A percentile compares a stretch with the other conserved stretches of the same genome.
Evolutionary conservation across 35 echinoderm and acorn worm species (phyloP).

Genomic region (Ptychodera flava): DNA sequence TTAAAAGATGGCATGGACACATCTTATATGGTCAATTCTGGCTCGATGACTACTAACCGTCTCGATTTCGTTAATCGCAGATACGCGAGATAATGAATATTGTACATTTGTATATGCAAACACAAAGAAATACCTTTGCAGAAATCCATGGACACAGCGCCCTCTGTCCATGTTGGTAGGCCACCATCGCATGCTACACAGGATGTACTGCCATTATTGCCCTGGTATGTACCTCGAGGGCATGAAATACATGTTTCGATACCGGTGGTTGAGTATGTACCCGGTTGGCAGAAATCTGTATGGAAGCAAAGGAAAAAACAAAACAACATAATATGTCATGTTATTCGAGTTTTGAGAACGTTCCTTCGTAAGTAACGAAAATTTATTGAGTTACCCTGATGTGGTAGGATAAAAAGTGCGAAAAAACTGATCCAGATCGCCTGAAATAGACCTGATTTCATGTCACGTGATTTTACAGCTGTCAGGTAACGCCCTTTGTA

Average conservation of each 20-base stretch:
- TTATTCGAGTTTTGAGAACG: too few species aligned
- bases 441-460: background rate
- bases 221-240: constrained; percentile 31
- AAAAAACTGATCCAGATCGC: background rate
- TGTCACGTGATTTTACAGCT: background rate
- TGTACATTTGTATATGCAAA: background rate
- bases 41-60: too few species aligned
- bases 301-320: background rate
- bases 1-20: background rate
- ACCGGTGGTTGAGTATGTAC: constrained; percentile 38
- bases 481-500: background rate
- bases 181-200: constrained; percentile 34
- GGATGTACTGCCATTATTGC: constrained; percentile 7
- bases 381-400: background rate
- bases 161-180: constrained; percentile 61
- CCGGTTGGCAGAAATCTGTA: constrained; percentile 35
- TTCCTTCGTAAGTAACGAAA: too few species aligned
- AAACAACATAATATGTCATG: background rate
- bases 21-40: background rate
- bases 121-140: constrained; percentile 30
- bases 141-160: constrained; percentile 9
- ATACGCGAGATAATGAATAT: too few species aligned
- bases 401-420: background rate
- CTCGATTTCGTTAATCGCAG: too few species aligned
- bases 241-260: constrained; percentile 46